Conservation (phyloP, 2,113 vertebrate species). For the Jaculus jaculus region DNA sequence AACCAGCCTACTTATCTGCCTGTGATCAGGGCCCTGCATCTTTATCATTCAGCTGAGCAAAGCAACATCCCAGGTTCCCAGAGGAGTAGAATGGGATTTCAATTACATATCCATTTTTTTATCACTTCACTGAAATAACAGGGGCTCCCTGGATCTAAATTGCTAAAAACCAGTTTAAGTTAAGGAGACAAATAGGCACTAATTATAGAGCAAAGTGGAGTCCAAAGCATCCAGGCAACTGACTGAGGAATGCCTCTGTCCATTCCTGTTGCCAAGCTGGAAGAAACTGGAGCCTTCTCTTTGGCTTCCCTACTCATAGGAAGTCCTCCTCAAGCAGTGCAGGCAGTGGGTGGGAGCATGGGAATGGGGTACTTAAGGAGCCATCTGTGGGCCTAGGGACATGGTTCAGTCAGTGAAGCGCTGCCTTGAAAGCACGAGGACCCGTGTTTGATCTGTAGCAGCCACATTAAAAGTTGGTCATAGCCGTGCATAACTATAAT, state of each 20-base stretch:
- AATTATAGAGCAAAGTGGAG: conserved; percentile 67
- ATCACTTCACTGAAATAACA: conserved; percentile 67
- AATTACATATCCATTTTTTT: conserved; percentile 76
- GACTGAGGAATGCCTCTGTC: conserved; percentile 32
- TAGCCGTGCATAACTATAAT: too few relatives aligned
- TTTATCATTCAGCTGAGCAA: conserved; percentile 71
- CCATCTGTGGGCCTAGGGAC: too few relatives aligned
- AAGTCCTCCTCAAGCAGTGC: background rate
- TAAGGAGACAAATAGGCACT: conserved; percentile 72
- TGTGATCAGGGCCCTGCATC: conserved; percentile 69
- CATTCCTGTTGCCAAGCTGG: background rate
- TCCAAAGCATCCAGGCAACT: conserved; percentile 50
- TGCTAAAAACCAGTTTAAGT: conserved; percentile 69
- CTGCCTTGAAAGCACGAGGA: too few relatives aligned
- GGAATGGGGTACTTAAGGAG: background rate
- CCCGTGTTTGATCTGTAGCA: too few relatives aligned
- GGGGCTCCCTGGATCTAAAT: conserved; percentile 72
- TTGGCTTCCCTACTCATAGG: background rate
- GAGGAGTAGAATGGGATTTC: conserved; percentile 73
- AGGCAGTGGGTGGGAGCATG: background rate
- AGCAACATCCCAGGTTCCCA: conserved; percentile 75
- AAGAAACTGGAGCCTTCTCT: background rate
- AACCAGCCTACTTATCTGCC: conserved; percentile 72
- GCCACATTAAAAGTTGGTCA: too few relatives aligned
- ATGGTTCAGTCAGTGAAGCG: too few relatives aligned